phyloP scores from a whole-genome alignment of 1,140 invertebrate species.

The Calephelis nemesis region DNA sequence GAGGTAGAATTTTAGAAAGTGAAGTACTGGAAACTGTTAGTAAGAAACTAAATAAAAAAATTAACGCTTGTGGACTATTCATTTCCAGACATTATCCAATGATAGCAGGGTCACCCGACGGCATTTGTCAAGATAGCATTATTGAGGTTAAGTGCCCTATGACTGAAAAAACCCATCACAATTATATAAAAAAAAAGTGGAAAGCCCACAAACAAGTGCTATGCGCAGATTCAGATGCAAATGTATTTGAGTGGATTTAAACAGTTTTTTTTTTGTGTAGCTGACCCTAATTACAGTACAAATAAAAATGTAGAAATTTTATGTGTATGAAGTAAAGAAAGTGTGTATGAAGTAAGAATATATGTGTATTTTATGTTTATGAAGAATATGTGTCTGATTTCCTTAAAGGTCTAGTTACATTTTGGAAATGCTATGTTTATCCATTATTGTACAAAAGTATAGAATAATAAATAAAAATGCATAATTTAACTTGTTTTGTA shows the following conservation, averaged over 20 bases:
- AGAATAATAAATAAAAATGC: not conserved
- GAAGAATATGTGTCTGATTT: conserved; percentile 9
- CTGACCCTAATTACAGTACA: not conserved
- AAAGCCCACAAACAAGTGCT: conserved; percentile 5
- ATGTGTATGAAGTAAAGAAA: too few species aligned
- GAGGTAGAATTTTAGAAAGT: conserved; percentile 43
- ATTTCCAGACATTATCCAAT: conserved; percentile 31
- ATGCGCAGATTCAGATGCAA: conserved; percentile 3
- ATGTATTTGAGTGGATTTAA: conserved; percentile 2
- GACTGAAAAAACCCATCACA: conserved; percentile 17
- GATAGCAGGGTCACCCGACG: conserved; percentile 37
- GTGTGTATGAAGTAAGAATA: too few species aligned
- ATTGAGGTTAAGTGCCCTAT: conserved; percentile 47
- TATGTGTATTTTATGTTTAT: too few species aligned
- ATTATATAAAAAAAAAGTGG: conserved; percentile 28
- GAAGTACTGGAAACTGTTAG: conserved; percentile 33
- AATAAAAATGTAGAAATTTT: conserved; percentile 11
- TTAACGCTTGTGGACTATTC: conserved; percentile 36
- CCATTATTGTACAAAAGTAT: conserved; percentile 11
- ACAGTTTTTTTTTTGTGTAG: conserved; percentile 7
- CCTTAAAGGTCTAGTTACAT: not conserved
- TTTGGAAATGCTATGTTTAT: conserved; percentile 13
- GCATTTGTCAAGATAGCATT: conserved; percentile 28
- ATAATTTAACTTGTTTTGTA: not conserved
- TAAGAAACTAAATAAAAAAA: conserved; percentile 28